These are phyloP conservation scores for Dromiciops gliroides DNA, from an alignment of 2,113 vertebrate species.

Conservation along the genomic window DNA sequence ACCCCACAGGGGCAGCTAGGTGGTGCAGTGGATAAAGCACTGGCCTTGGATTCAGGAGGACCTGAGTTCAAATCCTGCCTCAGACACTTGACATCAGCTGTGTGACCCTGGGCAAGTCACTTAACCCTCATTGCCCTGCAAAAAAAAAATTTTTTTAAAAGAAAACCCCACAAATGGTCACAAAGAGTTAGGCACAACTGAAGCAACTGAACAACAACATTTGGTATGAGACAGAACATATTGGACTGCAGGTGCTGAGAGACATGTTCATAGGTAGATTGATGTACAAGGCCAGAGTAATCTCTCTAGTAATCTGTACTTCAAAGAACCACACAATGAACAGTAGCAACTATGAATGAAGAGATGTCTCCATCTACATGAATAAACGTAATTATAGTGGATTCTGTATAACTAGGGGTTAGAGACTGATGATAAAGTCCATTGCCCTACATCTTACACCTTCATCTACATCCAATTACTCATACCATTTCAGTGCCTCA, in stretches of 20 bases:
- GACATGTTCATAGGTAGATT: background rate
- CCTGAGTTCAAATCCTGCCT: too few relatives aligned
- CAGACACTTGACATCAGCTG: too few relatives aligned
- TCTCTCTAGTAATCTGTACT: background rate
- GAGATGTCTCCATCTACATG: background rate
- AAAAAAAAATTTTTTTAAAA: too few relatives aligned
- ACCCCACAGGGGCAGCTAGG: too few relatives aligned
- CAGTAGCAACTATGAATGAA: background rate
- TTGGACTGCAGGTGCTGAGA: background rate
- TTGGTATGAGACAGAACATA: background rate
- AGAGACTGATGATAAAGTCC: background rate
- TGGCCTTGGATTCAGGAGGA: too few relatives aligned
- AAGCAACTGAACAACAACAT: too few relatives aligned
- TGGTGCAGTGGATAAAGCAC: too few relatives aligned
- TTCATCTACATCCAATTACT: background rate
- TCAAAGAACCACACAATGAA: background rate
- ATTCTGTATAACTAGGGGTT: background rate
- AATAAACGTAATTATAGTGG: background rate
- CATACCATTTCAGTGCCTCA: background rate
- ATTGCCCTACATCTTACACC: background rate
- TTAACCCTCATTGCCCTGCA: too few relatives aligned
- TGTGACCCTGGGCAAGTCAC: too few relatives aligned
- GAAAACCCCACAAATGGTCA: too few relatives aligned
- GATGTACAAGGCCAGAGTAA: background rate
- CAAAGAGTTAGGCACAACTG: too few relatives aligned